A percentile compares a stretch with the other conserved stretches of the same genome.
Evolutionary conservation across 2,888 invertebrate genomes (phyloP).

Genomic region (Callosobruchus maculatus): DNA sequence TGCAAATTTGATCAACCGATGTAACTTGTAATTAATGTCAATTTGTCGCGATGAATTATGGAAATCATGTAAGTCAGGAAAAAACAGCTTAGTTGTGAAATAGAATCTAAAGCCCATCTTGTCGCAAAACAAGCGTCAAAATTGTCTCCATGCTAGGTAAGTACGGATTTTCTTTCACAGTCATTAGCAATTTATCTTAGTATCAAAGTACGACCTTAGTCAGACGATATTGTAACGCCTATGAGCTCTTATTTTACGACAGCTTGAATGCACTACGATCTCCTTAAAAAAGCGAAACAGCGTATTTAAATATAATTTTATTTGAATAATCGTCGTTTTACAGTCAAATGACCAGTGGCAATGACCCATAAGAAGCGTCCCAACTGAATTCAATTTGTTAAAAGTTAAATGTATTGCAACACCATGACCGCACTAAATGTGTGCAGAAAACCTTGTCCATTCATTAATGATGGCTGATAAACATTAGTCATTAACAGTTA

Average conservation of each 20-base stretch:
- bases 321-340: not conserved
- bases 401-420: not conserved
- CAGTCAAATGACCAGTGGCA: not conserved
- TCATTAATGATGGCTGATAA: not conserved
- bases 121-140: too few species aligned
- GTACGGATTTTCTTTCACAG: too few species aligned
- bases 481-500: not conserved
- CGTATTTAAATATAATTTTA: not conserved
- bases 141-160: too few species aligned
- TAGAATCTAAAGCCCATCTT: too few species aligned
- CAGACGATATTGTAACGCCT: not conserved
- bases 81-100: too few species aligned
- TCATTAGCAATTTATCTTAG: too few species aligned
- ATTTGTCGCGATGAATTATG: too few species aligned
- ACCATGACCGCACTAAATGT: not conserved
- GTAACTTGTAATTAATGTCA: too few species aligned
- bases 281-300: not conserved
- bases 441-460: not conserved
- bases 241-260: not conserved
- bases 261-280: not conserved
- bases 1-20: too few species aligned
- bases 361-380: not conserved
- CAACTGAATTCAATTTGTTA: not conserved
- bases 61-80: too few species aligned
- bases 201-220: too few species aligned